phyloP scores from a whole-genome alignment of 2,797 vertebrate species.

The Sebastes hubbsi region DNA sequence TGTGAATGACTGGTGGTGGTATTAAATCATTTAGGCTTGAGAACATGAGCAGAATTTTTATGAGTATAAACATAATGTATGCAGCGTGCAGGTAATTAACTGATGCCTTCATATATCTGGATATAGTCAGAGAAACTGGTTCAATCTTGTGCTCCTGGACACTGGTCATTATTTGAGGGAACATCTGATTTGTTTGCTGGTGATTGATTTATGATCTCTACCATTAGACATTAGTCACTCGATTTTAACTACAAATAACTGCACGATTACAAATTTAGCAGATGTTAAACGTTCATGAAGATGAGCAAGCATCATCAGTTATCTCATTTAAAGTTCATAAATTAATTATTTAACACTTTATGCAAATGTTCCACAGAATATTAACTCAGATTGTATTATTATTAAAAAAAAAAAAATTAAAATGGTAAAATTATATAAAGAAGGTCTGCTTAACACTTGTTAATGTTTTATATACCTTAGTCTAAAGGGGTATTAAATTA shows the following conservation, averaged over 20 bases:
- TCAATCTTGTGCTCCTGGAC: background rate
- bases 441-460: background rate
- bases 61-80: background rate
- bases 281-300: background rate
- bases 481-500: background rate
- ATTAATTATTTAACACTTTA: background rate
- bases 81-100: conserved; percentile 4
- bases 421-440: background rate
- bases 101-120: background rate
- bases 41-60: conserved; percentile 14
- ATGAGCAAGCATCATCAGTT: background rate
- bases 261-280: background rate
- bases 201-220: background rate
- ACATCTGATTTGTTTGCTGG: background rate
- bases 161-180: background rate
- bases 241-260: background rate
- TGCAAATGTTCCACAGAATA: background rate
- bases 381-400: background rate
- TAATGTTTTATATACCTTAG: background rate
- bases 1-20: conserved; percentile 8
- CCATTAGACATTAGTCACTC: background rate
- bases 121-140: background rate
- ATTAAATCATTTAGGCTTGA: conserved; percentile 49
- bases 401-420: background rate
- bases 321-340: background rate